phyloP scores from a whole-genome alignment of 2,888 invertebrate species.

The Helicoverpa assulta region DNA sequence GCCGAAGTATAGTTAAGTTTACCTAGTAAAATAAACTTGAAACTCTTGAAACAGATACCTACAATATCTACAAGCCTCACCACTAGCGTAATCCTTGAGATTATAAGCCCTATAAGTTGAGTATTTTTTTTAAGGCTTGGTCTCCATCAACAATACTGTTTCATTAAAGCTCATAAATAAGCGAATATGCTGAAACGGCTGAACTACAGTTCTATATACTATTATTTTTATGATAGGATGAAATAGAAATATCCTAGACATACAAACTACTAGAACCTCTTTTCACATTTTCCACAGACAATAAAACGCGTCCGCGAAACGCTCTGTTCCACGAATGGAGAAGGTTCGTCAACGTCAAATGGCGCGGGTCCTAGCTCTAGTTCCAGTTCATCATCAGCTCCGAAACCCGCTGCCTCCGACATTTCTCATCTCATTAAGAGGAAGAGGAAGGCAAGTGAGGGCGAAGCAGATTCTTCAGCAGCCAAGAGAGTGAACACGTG shows the following conservation, averaged over 20 bases:
- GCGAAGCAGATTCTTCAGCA: constrained; percentile 89
- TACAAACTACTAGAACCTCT: constrained; percentile 18
- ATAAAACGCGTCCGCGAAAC: constrained; percentile 83
- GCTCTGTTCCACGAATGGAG: constrained; percentile 77
- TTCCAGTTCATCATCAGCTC: constrained; percentile 73
- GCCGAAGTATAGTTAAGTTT: too few species aligned
- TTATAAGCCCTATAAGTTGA: too few species aligned
- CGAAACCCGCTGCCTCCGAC: constrained; percentile 92
- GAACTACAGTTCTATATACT: too few species aligned
- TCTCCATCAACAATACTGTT: too few species aligned
- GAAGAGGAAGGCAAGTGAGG: constrained; percentile 93
- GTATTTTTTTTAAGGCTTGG: too few species aligned
- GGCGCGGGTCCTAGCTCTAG: constrained; percentile 70
- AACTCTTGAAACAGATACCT: too few species aligned
- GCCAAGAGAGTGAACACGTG: constrained; percentile 90
- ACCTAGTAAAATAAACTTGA: too few species aligned
- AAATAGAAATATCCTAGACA: neutral
- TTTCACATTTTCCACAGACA: constrained; percentile 72
- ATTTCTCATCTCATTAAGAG: constrained; percentile 95
- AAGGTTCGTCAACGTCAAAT: constrained; percentile 65
- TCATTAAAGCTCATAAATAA: too few species aligned
- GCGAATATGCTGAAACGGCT: too few species aligned
- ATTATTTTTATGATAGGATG: too few species aligned
- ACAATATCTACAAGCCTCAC: too few species aligned
- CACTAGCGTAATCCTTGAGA: too few species aligned